Base-by-base conservation (phyloP, 2,888 invertebrate genomes). In the Ligdia adustata region DNA sequence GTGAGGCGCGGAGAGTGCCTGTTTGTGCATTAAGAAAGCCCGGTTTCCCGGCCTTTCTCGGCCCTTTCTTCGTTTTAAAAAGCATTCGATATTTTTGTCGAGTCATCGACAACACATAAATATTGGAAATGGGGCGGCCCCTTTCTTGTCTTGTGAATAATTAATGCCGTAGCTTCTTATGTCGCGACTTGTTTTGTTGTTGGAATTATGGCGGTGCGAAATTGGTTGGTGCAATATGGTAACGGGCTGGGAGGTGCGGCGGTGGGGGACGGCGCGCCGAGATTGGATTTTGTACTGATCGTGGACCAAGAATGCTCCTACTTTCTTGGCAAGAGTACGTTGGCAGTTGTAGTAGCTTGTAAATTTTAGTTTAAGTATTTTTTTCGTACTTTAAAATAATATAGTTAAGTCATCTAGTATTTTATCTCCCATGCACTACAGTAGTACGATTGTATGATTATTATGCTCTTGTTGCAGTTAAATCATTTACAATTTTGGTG, bases 91-190 rank as follows among this genome's bases (percentile, higher is more conserved):
- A 86, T 88, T 90, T 89, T 83, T 78, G 90, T 86, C 71, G 68
- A 86, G 91, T 91, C 91, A 91, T 90, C 86, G 89, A 79, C 88
- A 90, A 89, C 88, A 90, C 91, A 91, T 91, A 91, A 91, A 91
- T 91, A 91, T 90, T 86, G 89, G 84, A 86, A 90, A 86, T 88
- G 84, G 87, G 82, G 84, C 82, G 79, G 80, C 82, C 84, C 85
- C 82, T 87, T 89, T 88, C 90, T 90, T 88, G 88, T 88, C 86
- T 89, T 74, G 79, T 72, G 86, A 83, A 88, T 90, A 90, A 90
- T 90, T 90, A 90, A 88, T 85, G 86, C 59, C 73, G 75, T 78
- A 75, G 87, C 79, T 81, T 82, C 83, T 83, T 76, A 77, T 82
- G 82, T 84, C 82, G 80, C 74, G 70, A 72, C 75, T 75, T 81